Base-by-base conservation (phyloP, 2,113 vertebrate species). In the Corvus hawaiiensis region DNA sequence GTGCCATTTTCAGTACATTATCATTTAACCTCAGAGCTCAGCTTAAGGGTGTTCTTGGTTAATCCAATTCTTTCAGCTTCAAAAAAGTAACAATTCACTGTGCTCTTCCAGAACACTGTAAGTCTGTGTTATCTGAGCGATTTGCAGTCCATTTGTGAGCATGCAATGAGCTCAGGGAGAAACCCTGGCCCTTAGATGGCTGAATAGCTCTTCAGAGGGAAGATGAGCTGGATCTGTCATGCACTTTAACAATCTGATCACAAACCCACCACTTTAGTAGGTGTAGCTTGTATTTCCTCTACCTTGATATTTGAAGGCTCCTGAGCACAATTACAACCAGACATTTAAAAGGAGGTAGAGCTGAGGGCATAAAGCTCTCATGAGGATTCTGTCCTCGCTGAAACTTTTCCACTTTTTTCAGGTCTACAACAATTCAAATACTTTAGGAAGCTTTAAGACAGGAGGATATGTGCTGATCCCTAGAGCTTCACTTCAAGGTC, bases 331-430 rank as follows among this genome's bases (percentile, higher is more conserved):
- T 63, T 52, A 49, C 33, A 72, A 56, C 10, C 16, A 46, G 35
- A 35, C 1, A 3, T 54, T 61, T 75, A 56, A 52, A 19, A 8
- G 28, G 13, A 87, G 49, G 28, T 6, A 68, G 22, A 80, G 51
- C 59, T 49, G 51, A 58, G 21, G 30, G 9, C 56, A 44, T 63
- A 11, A 84, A 30, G 16, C 39, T 76, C 16, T 59, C 4, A 0
- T 9, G 39, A 79, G 33, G 49, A 74, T 52, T 39, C 20, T 67
- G 27, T 78, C 58, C 39, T 59, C 0, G 0, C 33, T 10, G 0
- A 33, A 59, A 78, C 24, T 66, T 84, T 82, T 33, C 14, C 10
- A 7, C 7, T 67, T 78, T 46, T 21, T 78, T 83, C 27, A 48
- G 8, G 7, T 39, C 39, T 80, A 44, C 49, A 33, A 7, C 4